Percentiles rank a stretch among this genome's conserved stretches.
phyloP scores from a whole-genome alignment of 1,140 invertebrate genomes.

The Leptinotarsa texana region DNA sequence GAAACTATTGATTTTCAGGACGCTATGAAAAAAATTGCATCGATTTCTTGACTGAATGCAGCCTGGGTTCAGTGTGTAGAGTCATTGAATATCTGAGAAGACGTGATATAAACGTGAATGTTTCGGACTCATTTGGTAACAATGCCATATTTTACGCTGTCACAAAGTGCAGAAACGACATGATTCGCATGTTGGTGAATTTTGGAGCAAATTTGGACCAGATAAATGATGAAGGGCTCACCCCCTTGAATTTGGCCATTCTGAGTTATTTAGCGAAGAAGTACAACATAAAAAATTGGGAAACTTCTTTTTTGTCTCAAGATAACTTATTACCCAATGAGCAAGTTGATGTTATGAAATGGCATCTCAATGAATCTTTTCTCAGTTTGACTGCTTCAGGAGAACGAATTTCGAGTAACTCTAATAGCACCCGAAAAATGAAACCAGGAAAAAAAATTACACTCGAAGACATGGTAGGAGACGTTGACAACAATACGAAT shows the following conservation, averaged over 20 bases:
- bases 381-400: constrained; percentile 13
- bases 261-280: constrained; percentile 53
- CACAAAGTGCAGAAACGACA: constrained; percentile 48
- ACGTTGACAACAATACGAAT: not conserved
- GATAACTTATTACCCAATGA: constrained; percentile 36
- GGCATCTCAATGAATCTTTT: constrained; percentile 43
- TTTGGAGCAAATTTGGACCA: constrained; percentile 57
- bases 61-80: constrained; percentile 49
- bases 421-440: not conserved
- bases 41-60: constrained; percentile 41
- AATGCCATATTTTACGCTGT: constrained; percentile 58
- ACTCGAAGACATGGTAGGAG: not conserved
- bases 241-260: constrained; percentile 56
- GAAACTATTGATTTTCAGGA: constrained; percentile 30
- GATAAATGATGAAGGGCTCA: constrained; percentile 60
- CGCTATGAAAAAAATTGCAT: constrained; percentile 43
- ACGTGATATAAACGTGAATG: constrained; percentile 55
- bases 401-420: too few relatives aligned
- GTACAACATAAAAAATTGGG: constrained; percentile 52
- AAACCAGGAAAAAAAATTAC: not conserved
- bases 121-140: constrained; percentile 59
- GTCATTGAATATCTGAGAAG: constrained; percentile 55
- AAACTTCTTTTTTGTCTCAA: constrained; percentile 53
- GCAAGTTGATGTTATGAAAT: constrained; percentile 50
- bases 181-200: constrained; percentile 52